phyloP scores from a whole-genome alignment of 2,888 invertebrate genomes.

The Hirtodrosophila duncani region DNA sequence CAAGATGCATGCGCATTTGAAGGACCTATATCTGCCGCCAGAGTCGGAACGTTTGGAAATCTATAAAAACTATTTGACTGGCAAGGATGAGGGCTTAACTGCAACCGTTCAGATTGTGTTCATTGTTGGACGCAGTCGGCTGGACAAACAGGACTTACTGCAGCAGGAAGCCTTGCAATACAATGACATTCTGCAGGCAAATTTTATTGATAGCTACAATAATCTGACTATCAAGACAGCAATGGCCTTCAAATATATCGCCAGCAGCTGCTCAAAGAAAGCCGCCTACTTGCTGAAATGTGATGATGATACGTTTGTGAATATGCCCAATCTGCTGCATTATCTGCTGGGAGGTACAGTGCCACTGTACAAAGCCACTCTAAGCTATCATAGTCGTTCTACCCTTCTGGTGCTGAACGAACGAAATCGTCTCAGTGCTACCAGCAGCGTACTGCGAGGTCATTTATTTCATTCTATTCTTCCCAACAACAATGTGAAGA shows the following conservation, averaged over 20 bases:
- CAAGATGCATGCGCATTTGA: constrained; percentile 62
- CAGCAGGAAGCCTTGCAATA: constrained; percentile 83
- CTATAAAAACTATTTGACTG: constrained; percentile 58
- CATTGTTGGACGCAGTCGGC: constrained; percentile 61
- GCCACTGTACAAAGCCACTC: constrained; percentile 73
- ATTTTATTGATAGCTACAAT: constrained; percentile 89
- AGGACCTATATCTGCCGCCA: constrained; percentile 64
- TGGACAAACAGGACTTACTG: constrained; percentile 78
- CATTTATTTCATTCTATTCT: constrained; percentile 86
- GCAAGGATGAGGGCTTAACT: not conserved
- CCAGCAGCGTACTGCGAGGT: constrained; percentile 83
- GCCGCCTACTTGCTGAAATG: constrained; percentile 88
- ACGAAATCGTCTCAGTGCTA: constrained; percentile 64
- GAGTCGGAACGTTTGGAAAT: constrained; percentile 45
- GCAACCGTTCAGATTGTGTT: constrained; percentile 63
- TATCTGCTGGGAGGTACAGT: constrained; percentile 78
- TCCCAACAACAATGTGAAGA: constrained; percentile 84
- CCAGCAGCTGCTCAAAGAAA: constrained; percentile 81
- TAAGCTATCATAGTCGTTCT: no score
- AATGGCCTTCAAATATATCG: constrained; percentile 89
- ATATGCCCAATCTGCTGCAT: constrained; percentile 82
- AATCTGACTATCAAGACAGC: constrained; percentile 91
- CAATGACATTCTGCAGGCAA: constrained; percentile 90
- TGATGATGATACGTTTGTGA: constrained; percentile 91
- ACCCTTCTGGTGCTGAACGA: no score